Conservation (phyloP, 2,113 vertebrate species). For the Pholis gunnellus region DNA sequence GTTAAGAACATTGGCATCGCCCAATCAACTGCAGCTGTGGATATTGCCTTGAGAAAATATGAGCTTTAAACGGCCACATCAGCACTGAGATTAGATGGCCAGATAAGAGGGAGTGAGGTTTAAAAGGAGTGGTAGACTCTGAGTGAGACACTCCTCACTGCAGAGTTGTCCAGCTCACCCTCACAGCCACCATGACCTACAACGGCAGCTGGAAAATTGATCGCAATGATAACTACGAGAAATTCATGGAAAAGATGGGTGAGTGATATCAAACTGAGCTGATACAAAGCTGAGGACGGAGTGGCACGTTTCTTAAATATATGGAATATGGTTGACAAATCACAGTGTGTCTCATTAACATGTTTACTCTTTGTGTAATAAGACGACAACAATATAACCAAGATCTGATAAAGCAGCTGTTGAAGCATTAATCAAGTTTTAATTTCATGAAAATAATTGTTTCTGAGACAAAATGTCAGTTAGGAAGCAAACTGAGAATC, state of each 20-base stretch:
- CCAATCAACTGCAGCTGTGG: constrained; percentile 8
- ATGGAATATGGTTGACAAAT: not conserved
- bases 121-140: constrained; percentile 66
- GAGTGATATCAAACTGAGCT: constrained; percentile 67
- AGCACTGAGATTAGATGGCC: constrained; percentile 71
- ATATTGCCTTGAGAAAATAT: constrained; percentile 19
- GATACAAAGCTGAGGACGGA: not conserved
- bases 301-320: not conserved
- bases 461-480: not conserved
- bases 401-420: not conserved
- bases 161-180: constrained; percentile 45
- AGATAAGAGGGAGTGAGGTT: constrained; percentile 84
- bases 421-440: not conserved
- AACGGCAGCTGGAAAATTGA: constrained; percentile 92
- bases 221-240: constrained; percentile 93
- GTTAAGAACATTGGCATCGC: not conserved
- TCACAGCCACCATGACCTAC: constrained; percentile 86
- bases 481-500: not conserved
- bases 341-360: not conserved
- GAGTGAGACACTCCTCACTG: constrained; percentile 43
- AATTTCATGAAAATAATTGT: not conserved
- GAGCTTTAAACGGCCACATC: constrained; percentile 94
- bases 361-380: not conserved
- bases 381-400: not conserved
- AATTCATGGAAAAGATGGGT: constrained; percentile 97